A percentile compares a stretch with the other conserved stretches of the same genome.
phyloP scores from a whole-genome alignment of 2,797 vertebrate species.

The Dendrocincla tyrannina region DNA sequence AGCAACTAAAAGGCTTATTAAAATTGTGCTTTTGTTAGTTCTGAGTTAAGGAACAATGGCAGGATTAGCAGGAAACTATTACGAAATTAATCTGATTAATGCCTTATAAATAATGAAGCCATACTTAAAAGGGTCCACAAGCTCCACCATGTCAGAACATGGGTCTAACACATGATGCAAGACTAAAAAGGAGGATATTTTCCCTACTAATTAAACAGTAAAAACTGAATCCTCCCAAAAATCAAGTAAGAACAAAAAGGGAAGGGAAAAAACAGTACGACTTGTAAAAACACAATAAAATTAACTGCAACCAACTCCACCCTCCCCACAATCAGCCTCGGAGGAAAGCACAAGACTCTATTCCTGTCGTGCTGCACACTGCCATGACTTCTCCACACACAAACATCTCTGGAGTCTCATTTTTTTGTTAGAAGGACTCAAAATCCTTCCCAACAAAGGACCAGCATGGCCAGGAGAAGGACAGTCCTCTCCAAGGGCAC shows the following conservation, averaged over 20 bases:
- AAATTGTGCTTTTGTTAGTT: conserved; percentile 59
- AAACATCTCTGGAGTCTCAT: not conserved
- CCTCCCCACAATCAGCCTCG: conserved; percentile 42
- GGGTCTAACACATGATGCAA: conserved; percentile 51
- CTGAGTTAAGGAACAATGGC: conserved; percentile 69
- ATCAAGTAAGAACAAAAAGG: conserved; percentile 70
- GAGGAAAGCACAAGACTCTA: conserved; percentile 37
- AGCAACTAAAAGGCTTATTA: conserved; percentile 60
- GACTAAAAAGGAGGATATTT: conserved; percentile 54
- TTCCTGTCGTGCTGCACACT: not conserved
- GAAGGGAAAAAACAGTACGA: not conserved
- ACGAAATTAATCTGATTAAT: conserved; percentile 74
- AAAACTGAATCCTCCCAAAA: conserved; percentile 73
- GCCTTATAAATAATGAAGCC: conserved; percentile 71
- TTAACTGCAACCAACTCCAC: conserved; percentile 52
- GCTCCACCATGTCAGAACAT: conserved; percentile 71
- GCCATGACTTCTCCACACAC: not conserved
- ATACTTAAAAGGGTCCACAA: conserved; percentile 73
- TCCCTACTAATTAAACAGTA: conserved; percentile 74
- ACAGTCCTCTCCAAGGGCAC: not conserved
- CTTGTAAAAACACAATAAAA: conserved; percentile 55
- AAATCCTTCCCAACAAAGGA: not conserved
- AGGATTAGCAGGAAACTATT: conserved; percentile 68
- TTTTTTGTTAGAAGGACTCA: not conserved
- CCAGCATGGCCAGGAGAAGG: not conserved